Evolutionary conservation across 2,113 vertebrate species (phyloP).

Genomic region (Proteles cristata): DNA sequence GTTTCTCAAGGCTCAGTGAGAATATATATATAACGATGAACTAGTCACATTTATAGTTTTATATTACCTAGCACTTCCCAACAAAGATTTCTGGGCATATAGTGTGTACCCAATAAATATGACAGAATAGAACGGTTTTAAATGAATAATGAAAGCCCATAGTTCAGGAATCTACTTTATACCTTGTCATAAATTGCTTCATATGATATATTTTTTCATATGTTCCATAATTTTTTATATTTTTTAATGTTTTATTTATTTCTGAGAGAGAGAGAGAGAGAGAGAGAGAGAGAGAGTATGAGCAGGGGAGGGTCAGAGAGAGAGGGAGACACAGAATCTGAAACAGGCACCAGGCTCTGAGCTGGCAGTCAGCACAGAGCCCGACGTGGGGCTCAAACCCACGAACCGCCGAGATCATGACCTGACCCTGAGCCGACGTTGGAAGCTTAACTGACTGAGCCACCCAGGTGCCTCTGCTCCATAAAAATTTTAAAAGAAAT

Average conservation of each 20-base stretch:
- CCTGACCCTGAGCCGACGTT: too few species aligned
- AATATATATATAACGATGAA: not conserved
- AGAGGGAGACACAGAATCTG: too few species aligned
- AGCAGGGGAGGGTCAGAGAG: too few species aligned
- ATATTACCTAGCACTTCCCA: not conserved
- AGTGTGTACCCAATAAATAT: not conserved
- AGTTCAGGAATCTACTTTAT: not conserved
- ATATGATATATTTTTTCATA: not conserved
- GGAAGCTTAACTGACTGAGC: too few species aligned
- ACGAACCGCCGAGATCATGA: too few species aligned
- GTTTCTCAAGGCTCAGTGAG: not conserved
- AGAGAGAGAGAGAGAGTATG: too few species aligned
- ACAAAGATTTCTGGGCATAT: not conserved
- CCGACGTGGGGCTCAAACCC: too few species aligned
- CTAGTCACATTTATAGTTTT: not conserved
- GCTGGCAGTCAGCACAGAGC: too few species aligned
- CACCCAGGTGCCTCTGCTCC: not conserved
- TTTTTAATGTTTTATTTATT: too few species aligned
- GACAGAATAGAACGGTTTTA: not conserved
- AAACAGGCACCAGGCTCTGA: too few species aligned
- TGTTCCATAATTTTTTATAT: not conserved
- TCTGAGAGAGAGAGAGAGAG: too few species aligned
- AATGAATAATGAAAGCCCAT: not conserved
- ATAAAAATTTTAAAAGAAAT: not conserved
- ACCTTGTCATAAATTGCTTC: not conserved